Base-by-base conservation (phyloP, 2,888 invertebrate genomes). In the Hipparchia semele region DNA sequence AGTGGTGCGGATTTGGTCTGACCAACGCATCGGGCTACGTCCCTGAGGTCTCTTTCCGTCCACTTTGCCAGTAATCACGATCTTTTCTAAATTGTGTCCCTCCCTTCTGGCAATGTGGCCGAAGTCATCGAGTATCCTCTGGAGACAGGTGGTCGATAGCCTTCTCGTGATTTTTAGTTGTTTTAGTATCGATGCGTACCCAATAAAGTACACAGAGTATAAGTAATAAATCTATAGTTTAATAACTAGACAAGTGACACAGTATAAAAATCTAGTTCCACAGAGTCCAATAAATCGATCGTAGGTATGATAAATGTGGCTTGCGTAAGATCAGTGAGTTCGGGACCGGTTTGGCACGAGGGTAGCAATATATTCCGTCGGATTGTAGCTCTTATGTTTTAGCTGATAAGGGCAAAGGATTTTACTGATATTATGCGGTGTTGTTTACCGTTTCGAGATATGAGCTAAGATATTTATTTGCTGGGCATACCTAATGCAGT, bases 281-380 rank as follows among this genome's bases (percentile, higher is more conserved):
- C 12, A 64, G 56, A 0, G 62, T 13, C 46, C 59, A 59, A 71
- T 67, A 71, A 67, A 67, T 71, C 67, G 66, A 54, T 39, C 66
- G 23, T 13, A 59, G 33, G 6, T 62, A 71, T 56, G 54, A 71
- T 71, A 65, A 39, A 71, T 71, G 65, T 9, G 59, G 67, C 60
- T 71, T 67, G 71, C 71, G 71, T 60, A 71, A 71, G 66, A 66
- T 67, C 49, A 67, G 68, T 68, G 45, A 46, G 68, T 39, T 39
- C 39, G 23, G n/a, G 60, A 71, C 71, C 71, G 71, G 71, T 71
- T 68, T 46, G 68, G 58, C 68, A 68, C 68, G 68, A 68, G 68
- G 13, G 13, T 45, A 58, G 13, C 58, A 58, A 9, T 46, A 49
- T 56, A 46, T 56, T 67, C 68, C 46, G 46, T 46, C 46, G 68